phyloP scores from a whole-genome alignment of 2,888 invertebrate genomes.

The Tetranychus truncatus region DNA sequence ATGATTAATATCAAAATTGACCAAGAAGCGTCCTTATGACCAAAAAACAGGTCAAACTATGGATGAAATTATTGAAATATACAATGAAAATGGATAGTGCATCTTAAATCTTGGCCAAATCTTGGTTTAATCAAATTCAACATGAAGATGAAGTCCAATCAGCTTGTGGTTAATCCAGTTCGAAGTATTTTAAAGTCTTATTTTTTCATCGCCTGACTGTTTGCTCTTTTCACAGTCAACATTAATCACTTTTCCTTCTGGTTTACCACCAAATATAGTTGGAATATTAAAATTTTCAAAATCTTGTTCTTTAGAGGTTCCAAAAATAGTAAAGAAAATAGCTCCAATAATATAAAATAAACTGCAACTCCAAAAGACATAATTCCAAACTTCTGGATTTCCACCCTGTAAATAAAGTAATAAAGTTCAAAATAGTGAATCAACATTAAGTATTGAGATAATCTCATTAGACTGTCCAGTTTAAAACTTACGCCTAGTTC shows the following conservation, averaged over 20 bases:
- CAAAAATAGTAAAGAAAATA: neutral
- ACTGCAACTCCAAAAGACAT: conserved; percentile 1
- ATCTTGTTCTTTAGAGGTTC: conserved; percentile 8
- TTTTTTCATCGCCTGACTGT: neutral
- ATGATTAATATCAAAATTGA: too few species aligned
- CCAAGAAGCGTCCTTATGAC: too few species aligned
- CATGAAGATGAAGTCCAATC: too few species aligned
- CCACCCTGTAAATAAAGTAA: conserved; percentile 27
- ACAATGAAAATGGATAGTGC: too few species aligned
- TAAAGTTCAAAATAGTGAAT: too few species aligned
- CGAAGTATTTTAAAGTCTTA: too few species aligned
- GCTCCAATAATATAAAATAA: neutral
- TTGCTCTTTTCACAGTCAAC: neutral
- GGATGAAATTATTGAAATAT: too few species aligned
- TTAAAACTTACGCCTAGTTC: conserved; percentile 4
- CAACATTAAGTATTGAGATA: neutral
- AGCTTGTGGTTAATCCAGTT: too few species aligned
- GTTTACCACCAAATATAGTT: neutral
- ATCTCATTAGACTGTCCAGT: neutral
- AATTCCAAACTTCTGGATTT: neutral
- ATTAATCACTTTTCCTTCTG: neutral
- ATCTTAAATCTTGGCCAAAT: too few species aligned
- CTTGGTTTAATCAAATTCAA: too few species aligned
- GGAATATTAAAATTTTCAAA: neutral
- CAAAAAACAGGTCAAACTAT: too few species aligned